phyloP scores from a whole-genome alignment of 2,113 vertebrate genomes.

The Sakesphorus luctuosus region DNA sequence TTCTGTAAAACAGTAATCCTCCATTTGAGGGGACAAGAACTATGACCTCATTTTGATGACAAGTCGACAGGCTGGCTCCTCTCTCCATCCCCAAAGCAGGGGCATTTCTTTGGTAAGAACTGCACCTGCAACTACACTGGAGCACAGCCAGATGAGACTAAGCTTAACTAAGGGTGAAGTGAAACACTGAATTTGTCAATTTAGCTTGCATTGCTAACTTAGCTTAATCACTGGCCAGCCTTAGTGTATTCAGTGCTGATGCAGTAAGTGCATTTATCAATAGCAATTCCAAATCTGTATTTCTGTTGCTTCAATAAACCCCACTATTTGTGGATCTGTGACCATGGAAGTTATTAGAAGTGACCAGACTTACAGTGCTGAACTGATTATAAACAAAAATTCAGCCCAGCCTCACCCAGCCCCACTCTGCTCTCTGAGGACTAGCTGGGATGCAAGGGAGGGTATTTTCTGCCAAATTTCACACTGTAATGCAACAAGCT shows the following conservation, averaged over 20 bases:
- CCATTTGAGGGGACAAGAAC: neutral
- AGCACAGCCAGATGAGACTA: neutral
- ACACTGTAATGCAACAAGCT: neutral
- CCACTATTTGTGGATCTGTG: neutral
- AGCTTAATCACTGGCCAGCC: neutral
- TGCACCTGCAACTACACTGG: rapidly evolving
- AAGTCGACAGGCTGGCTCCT: neutral
- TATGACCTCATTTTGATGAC: neutral
- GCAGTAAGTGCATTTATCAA: neutral
- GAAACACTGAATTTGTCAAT: neutral
- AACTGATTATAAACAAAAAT: neutral
- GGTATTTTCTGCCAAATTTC: neutral
- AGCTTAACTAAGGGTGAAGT: neutral
- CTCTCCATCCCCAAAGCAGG: neutral
- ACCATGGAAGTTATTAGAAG: neutral
- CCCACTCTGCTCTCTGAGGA: neutral
- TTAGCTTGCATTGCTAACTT: neutral
- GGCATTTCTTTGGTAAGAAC: neutral
- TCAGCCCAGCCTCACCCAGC: neutral
- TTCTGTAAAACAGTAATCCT: neutral
- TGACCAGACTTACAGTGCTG: neutral
- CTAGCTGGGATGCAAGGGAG: neutral
- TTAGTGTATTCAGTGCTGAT: neutral
- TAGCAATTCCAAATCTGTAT: neutral
- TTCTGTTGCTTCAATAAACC: neutral